These are phyloP conservation scores for Hydrocynus forskahlii DNA, from an alignment of 2,797 vertebrate genomes.

Conservation along the genomic window DNA sequence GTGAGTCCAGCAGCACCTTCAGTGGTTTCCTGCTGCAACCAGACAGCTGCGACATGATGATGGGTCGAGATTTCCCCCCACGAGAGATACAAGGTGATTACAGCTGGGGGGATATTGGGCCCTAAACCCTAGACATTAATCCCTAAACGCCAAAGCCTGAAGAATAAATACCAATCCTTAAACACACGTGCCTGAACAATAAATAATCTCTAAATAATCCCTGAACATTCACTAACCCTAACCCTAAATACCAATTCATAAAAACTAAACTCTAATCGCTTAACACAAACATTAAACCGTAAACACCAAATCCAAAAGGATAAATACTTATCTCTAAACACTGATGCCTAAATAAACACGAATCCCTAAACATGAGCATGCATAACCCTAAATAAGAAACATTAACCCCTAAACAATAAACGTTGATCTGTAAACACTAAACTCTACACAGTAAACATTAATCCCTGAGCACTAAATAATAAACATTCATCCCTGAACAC, in stretches of 20 bases:
- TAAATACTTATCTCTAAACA: not conserved
- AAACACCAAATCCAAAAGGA: not conserved
- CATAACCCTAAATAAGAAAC: no score
- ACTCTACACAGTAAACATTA: not conserved
- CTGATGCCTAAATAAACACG: not conserved
- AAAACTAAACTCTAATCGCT: not conserved
- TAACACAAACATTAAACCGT: not conserved
- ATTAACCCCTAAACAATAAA: no score
- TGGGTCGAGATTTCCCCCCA: constrained; percentile 17
- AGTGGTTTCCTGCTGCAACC: constrained; percentile 72
- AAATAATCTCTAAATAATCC: no score
- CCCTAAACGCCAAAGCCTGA: not conserved
- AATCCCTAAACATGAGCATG: not conserved
- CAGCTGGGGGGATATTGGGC: constrained; percentile 1
- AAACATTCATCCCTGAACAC: no score
- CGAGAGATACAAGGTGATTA: not conserved
- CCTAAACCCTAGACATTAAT: not conserved
- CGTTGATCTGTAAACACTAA: not conserved
- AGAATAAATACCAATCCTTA: not conserved
- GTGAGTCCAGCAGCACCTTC: constrained; percentile 71
- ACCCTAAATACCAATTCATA: not conserved
- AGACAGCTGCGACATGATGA: constrained; percentile 64
- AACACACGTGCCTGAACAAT: no score
- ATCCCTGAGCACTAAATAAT: no score
- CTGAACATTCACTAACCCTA: no score